Evolutionary conservation across 2,113 vertebrate species (phyloP).

Genomic region (Malaclemys terrapin): DNA sequence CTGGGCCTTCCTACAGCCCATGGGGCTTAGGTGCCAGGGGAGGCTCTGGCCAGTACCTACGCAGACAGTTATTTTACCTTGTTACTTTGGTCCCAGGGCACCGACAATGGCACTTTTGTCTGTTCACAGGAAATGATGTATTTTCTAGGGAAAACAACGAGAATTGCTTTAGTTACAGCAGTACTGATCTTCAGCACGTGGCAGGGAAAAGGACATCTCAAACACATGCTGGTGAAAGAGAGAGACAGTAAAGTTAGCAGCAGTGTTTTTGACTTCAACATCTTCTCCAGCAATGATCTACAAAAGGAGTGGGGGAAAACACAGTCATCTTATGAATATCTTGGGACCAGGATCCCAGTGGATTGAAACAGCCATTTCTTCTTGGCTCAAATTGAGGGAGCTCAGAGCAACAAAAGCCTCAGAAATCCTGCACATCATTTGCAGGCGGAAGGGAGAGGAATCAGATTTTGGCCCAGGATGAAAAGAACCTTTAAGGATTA

Average conservation of each 20-base stretch:
- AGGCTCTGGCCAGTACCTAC: neutral
- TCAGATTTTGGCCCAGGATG: neutral
- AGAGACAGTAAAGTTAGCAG: neutral
- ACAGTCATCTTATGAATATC: neutral
- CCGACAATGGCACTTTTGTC: slow-evolving; percentile 89
- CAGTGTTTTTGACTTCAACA: neutral
- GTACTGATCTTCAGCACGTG: neutral
- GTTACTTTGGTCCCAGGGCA: slow-evolving; percentile 97
- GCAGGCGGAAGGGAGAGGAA: neutral
- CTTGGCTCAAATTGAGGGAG: neutral
- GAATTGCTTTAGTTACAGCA: neutral
- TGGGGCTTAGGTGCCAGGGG: neutral
- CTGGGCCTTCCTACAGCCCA: neutral
- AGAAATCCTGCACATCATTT: neutral
- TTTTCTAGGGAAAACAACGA: slow-evolving; percentile 82
- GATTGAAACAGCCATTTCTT: neutral
- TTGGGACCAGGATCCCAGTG: neutral
- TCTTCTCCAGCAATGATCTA: neutral
- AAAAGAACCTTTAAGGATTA: neutral
- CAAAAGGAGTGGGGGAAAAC: neutral
- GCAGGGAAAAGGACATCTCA: neutral
- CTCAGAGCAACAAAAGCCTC: neutral
- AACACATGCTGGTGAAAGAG: neutral
- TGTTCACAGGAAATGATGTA: slow-evolving; percentile 94
- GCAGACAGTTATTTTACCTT: slow-evolving; percentile 83